phyloP scores from a whole-genome alignment of 64 coral and sea anemone species.

The Hydrozoanthus tunicans region DNA sequence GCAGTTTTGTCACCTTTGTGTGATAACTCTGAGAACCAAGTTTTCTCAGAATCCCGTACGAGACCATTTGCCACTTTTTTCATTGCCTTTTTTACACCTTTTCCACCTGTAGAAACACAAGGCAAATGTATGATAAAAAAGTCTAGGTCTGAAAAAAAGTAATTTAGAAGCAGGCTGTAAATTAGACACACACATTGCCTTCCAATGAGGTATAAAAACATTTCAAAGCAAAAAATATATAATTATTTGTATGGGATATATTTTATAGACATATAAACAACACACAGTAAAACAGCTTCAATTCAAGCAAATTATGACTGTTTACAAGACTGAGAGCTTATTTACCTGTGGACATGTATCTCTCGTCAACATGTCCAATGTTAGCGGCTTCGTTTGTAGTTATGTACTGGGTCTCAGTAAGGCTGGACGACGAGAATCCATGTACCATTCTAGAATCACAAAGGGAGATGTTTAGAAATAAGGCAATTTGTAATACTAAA shows the following conservation, averaged over 20 bases:
- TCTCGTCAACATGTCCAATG: neutral
- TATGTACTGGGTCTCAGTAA: neutral
- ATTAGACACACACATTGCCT: too few species aligned
- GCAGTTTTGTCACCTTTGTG: slow-evolving; percentile 59
- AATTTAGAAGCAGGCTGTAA: too few species aligned
- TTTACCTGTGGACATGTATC: slow-evolving; percentile 7
- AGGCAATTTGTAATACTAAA: neutral
- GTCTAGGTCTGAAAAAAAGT: too few species aligned
- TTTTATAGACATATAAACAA: too few species aligned
- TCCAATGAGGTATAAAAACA: too few species aligned
- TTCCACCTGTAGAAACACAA: slow-evolving; percentile 35
- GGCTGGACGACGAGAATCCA: neutral
- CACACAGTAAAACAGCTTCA: too few species aligned
- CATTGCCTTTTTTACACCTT: slow-evolving; percentile 48
- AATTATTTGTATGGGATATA: too few species aligned
- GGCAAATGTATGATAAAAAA: neutral
- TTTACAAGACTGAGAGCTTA: neutral
- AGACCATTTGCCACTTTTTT: slow-evolving; percentile 49
- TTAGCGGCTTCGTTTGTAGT: neutral
- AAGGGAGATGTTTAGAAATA: neutral
- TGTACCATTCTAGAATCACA: too few species aligned
- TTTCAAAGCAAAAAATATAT: too few species aligned
- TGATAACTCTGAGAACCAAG: slow-evolving; percentile 66
- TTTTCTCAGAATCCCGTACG: slow-evolving; percentile 38
- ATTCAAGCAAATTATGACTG: too few species aligned